phyloP scores from a whole-genome alignment of 2,113 vertebrate genomes.

The Machaerirhynchus nigripectus region DNA sequence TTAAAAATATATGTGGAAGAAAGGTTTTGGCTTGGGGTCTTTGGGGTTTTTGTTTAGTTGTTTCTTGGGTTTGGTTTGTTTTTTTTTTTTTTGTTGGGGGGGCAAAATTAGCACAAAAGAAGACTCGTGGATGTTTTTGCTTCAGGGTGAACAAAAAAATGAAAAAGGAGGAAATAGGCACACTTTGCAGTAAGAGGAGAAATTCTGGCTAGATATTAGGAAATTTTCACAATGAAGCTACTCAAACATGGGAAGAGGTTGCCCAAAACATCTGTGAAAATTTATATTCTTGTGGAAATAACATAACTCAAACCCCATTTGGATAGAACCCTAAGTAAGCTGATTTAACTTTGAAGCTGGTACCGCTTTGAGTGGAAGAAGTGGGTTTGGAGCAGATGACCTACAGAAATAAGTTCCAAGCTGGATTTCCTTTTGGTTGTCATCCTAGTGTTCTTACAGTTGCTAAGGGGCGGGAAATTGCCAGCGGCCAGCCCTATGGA shows the following conservation, averaged over 20 bases:
- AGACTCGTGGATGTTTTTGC: neutral
- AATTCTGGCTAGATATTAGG: neutral
- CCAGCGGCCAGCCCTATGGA: rapidly evolving
- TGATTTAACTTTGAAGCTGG: neutral
- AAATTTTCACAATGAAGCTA: neutral
- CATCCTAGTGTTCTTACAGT: rapidly evolving
- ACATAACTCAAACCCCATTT: neutral
- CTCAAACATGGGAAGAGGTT: neutral
- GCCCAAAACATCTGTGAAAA: neutral
- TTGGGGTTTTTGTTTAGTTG: neutral
- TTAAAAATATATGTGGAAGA: neutral
- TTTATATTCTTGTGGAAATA: neutral
- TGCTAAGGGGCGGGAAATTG: no score
- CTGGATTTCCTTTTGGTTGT: neutral
- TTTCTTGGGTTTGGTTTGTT: no score
- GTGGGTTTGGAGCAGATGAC: neutral
- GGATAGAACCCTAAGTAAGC: neutral
- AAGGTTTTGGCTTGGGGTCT: neutral
- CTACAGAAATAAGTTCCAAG: neutral
- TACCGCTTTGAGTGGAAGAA: neutral
- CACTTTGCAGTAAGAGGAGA: neutral
- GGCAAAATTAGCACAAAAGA: rapidly evolving
- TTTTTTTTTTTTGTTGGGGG: neutral
- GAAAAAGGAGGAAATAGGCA: neutral
- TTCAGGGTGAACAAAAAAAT: neutral